Evolutionary conservation across 1,140 invertebrate genomes (phyloP), one percentile per base, ranked within the genome.

Genomic region (Bombus picipes): DNA sequence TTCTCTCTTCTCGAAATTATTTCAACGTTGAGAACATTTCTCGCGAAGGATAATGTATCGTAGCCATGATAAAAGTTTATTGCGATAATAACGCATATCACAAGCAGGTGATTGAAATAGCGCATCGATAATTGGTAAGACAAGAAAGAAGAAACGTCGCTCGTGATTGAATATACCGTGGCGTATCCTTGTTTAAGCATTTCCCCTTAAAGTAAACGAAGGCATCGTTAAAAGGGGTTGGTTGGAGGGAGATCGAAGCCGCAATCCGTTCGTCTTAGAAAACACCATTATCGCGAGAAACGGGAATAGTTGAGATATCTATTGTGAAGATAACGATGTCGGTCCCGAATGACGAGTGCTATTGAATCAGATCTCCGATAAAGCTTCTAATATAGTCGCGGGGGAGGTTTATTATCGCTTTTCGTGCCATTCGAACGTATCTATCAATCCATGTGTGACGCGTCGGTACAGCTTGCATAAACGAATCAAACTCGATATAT

Each of bases 271-370:
- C 87, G 81, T 87, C 78, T 89, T 89, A 87, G 88, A 87, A 89
- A 89, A 89, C 86, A 88, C 84, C 88, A 89, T 89, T 89, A 89
- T 89, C 84, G 72, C 59, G 83, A 62, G 43, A 66, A 34, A 43
- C 39, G 83, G 47, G 41, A n/a, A 62, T 77, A 74, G 77, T 80
- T 75, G 86, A 87, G 88, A 87, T 87, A 85, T 82, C 81, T 71
- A 90, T 90, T 90, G 89, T 87, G 65, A 81, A 34, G 86, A 90
- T 90, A 90, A 89, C 88, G 85, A 89, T 89, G 88, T 83, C 88
- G 85, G 59, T 47, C 79, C 76, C 47, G 76, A 65, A 87, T 90
- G 88, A 89, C 88, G 81, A 89, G 77, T 87, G 57, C 88, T 65
- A 90, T 90, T 90, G 76, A 90, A 89, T 90, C 88, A 78, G 79